These are phyloP conservation scores for Gymnothorax reevesii DNA, from an alignment of 2,797 vertebrate species.

Conservation along the genomic window DNA sequence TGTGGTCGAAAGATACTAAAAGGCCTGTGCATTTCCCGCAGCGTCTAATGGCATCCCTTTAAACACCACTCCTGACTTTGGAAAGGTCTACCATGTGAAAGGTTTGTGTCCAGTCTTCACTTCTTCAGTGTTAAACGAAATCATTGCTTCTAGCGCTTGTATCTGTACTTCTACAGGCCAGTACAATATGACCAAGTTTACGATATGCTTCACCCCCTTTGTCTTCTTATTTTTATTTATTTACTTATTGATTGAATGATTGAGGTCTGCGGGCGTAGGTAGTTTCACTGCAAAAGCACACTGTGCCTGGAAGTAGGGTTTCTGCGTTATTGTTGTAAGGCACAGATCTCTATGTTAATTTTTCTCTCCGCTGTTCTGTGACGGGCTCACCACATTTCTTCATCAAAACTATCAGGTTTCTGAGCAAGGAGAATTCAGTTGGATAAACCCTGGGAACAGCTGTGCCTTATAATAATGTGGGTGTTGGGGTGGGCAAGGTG, in stretches of 20 bases:
- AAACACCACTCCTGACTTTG: slow-evolving; percentile 60
- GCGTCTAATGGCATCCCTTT: slow-evolving; percentile 57
- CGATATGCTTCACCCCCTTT: neutral
- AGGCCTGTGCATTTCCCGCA: slow-evolving; percentile 33
- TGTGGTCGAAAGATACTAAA: neutral
- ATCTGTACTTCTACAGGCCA: neutral
- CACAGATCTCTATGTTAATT: neutral
- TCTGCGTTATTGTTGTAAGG: neutral
- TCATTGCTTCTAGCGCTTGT: neutral
- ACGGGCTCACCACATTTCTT: neutral
- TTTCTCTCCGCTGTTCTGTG: slow-evolving; percentile 9
- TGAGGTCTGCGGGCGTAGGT: too few relatives aligned
- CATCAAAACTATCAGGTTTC: neutral
- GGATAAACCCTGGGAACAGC: neutral
- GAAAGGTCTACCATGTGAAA: slow-evolving; percentile 64
- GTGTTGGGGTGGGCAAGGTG: neutral
- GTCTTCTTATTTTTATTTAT: too few relatives aligned
- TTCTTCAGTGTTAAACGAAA: neutral
- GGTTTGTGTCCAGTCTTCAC: slow-evolving; percentile 30
- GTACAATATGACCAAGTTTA: neutral
- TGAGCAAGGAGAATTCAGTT: neutral
- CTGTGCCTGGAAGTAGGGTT: neutral
- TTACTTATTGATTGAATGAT: too few relatives aligned
- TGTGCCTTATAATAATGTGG: too few relatives aligned
- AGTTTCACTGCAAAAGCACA: too few relatives aligned